These are phyloP conservation scores for Bombus sylvicola DNA, from an alignment of 1,140 invertebrate species.

Conservation along the genomic window DNA sequence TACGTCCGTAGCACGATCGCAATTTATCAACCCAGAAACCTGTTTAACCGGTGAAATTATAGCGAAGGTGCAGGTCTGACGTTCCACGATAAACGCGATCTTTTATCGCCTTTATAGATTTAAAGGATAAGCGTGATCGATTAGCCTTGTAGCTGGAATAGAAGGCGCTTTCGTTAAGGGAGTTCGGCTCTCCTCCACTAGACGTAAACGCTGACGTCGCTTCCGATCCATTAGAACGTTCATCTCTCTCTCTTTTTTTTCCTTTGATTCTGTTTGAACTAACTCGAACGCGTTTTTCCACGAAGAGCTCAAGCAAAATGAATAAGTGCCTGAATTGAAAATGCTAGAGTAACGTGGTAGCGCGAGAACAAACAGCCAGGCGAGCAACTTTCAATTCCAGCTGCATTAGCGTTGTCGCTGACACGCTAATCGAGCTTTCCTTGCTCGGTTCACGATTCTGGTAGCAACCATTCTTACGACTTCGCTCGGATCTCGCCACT, in stretches of 20 bases:
- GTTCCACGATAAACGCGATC: constrained; percentile 4
- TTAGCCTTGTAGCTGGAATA: neutral
- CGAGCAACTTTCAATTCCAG: neutral
- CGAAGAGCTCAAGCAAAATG: neutral
- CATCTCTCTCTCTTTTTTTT: no score
- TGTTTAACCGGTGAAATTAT: constrained; percentile 7
- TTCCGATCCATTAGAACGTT: neutral
- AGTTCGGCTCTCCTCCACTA: neutral
- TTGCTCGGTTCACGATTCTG: neutral
- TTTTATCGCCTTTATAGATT: constrained; percentile 31
- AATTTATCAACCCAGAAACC: neutral
- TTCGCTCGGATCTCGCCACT: neutral
- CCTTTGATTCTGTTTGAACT: neutral
- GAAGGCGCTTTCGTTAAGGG: constrained; percentile 2
- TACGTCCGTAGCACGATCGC: no score
- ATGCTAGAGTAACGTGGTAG: neutral
- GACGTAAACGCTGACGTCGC: constrained; percentile 14
- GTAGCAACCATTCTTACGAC: no score
- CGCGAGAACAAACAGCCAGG: neutral
- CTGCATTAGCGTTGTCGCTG: constrained; percentile 17
- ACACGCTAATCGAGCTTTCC: constrained; percentile 6
- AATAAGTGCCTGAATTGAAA: neutral
- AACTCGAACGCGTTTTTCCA: neutral
- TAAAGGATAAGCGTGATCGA: constrained; percentile 40
- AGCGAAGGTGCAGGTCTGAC: no score